Evolutionary conservation across 1,140 invertebrate genomes (phyloP), one percentile per base, ranked within the genome.

Genomic region (Drosophila nebulosa): DNA sequence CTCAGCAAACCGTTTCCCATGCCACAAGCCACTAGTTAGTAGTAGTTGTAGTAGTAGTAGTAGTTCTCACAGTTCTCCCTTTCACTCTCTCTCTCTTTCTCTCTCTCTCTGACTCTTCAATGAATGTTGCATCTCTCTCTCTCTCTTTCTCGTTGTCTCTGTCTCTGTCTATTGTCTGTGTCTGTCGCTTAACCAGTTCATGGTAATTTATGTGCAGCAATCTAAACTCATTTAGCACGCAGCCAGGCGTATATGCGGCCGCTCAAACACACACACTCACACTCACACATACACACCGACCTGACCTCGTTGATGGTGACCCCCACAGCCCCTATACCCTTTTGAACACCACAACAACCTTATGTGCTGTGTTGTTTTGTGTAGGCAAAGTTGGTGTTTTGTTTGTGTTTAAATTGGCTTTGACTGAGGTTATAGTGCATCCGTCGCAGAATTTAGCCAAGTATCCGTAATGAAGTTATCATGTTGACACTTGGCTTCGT

Each of bases 401-500:
- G 71, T 72, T 83, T 69, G 53, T 88, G 63, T 79, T 86, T 73
- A 68, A 66, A 83, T 75, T 88, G 74, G 68, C 83, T 74, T 86
- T 64, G 71, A 53, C 50, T 46, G 62, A 26, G 39, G 39, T 46
- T 46, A 46, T 32, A 9, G 39, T 79, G 73, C 65, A 74, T 69
- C 24, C 63, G n/a, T n/a, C 39, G n/a, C 57, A 30, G 27, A 39
- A 51, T 61, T 27, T 59, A 53, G n/a, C 32, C 73, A 67, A 75
- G 62, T 52, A 62, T 64, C 69, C 7, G 51, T 78, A 88, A 88
- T 88, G 74, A 86, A 86, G 78, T 88, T 86, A 86, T 86, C 85
- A 69, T 86, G 83, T 86, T 81, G 83, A 86, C 83, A 86, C 83
- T 88, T 76, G 78, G 65, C 78, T 83, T 78, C 36, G 69, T 86